Evolutionary conservation across 2,113 vertebrate genomes (phyloP).

Genomic region (Leptocoma aspasia): DNA sequence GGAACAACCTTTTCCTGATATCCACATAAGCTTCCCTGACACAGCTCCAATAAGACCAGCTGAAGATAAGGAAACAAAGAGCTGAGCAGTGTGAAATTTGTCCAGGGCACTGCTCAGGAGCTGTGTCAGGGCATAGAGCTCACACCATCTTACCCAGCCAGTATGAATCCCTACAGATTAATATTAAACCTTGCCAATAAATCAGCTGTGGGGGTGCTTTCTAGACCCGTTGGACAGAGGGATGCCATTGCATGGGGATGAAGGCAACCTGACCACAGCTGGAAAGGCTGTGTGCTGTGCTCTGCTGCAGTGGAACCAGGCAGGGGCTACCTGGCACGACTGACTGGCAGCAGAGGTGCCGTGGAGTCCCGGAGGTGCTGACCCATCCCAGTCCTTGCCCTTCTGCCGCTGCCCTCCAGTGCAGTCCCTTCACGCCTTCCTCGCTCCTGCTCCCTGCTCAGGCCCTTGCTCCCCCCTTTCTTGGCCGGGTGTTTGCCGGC

Average conservation of each 20-base stretch:
- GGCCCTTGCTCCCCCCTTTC: background rate
- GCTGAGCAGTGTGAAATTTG: background rate
- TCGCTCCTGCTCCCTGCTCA: accelerated
- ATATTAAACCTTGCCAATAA: background rate
- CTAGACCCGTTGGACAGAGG: background rate
- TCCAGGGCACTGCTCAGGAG: background rate
- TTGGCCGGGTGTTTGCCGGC: background rate
- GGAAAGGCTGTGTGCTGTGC: background rate
- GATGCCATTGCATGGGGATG: background rate
- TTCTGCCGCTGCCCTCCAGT: background rate
- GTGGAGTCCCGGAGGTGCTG: accelerated
- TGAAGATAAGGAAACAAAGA: background rate
- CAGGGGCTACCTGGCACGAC: background rate
- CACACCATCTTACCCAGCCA: background rate
- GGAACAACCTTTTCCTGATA: background rate
- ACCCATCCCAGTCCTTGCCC: no score
- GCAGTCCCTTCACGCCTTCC: background rate
- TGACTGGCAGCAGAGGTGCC: accelerated
- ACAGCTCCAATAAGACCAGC: background rate
- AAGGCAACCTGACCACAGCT: background rate
- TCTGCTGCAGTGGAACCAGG: accelerated
- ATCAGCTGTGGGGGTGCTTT: accelerated
- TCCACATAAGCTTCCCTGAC: background rate
- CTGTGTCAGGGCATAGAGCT: background rate
- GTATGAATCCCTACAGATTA: background rate